A percentile compares a stretch with the other conserved stretches of the same genome.
phyloP scores from a whole-genome alignment of 2,797 vertebrate species.

The Margarornis squamiger region DNA sequence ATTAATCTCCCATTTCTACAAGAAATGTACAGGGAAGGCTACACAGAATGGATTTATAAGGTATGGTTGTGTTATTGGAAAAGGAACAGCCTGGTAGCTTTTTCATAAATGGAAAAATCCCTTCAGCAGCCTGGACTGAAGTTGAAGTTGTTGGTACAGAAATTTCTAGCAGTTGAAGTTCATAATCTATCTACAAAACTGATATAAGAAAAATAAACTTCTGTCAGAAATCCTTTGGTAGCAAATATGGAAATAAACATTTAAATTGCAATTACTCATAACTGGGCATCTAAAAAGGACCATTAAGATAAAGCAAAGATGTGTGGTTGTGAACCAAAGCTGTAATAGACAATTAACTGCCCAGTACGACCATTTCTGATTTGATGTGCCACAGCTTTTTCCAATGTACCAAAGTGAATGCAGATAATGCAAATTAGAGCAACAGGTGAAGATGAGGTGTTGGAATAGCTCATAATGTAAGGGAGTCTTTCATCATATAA shows the following conservation, averaged over 20 bases:
- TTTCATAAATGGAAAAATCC: neutral
- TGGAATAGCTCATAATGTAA: neutral
- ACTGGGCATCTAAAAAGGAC: neutral
- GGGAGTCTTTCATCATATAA: neutral
- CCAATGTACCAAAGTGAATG: neutral
- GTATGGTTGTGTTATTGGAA: neutral
- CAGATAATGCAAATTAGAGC: neutral
- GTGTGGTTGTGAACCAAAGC: neutral
- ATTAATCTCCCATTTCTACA: conserved; percentile 22
- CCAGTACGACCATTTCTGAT: neutral
- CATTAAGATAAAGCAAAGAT: neutral
- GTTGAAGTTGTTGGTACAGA: neutral
- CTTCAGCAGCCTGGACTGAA: neutral
- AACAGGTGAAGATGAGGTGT: neutral
- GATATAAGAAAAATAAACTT: neutral
- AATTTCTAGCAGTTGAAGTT: neutral
- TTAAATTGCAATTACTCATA: neutral
- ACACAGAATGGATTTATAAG: neutral
- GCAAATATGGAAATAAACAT: conserved; percentile 10
- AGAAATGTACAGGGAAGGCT: neutral
- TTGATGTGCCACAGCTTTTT: neutral
- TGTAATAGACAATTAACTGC: neutral
- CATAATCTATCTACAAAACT: neutral
- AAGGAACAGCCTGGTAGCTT: neutral
- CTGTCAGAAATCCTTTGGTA: neutral